Base-by-base conservation (phyloP, 2,113 vertebrate genomes). In the Melanotaenia duboulayi region DNA sequence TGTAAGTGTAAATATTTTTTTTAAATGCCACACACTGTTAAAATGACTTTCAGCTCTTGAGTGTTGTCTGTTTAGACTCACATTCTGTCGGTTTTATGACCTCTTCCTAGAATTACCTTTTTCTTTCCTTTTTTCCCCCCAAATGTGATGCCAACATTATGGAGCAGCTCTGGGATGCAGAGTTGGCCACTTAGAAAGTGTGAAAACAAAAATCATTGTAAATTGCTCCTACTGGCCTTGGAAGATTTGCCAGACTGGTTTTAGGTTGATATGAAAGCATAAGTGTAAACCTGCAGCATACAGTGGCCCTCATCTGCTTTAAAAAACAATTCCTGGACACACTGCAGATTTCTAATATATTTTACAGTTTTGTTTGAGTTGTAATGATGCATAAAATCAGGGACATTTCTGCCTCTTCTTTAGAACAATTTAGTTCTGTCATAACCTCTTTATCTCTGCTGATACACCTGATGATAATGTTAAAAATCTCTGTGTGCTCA, bases 101-200 rank as follows among this genome's bases (percentile, higher is more conserved):
- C 80, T 83, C 81, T 86, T 83, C 80, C 55, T 66, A 73, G 81
- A 81, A 86, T 74, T 56, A 55, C 8, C 32, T 7, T 35, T 35
- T 58, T 44, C 42, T 75, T 78, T 81, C 65, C 13, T 23, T 65
- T 71, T 68, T 35, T 35, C 7, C 8, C 32, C 32, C 52, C 67
- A 82, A 84, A 85, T 79, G 69, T 71, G 65, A 74, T 76, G 81
- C 85, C n/a, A 75, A 83, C 80, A 72, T 72, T 66, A 66, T 60
- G 61, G 80, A 60, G 72, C 63, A 60, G 72, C 63, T 71, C 65
- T 64, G 83, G 76, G 83, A 79, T 51, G 56, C 44, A 28, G 63
- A 79, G 87, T 79, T 79, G 83, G 76, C 79, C 87, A 84, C 85
- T 89, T 81, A 87, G 83, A 71, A 81, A 4, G 65, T 75, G 74